A percentile compares a stretch with the other conserved stretches of the same genome.
Evolutionary conservation across 1,140 invertebrate species (phyloP).

Genomic region (Oedothorax gibbosus): DNA sequence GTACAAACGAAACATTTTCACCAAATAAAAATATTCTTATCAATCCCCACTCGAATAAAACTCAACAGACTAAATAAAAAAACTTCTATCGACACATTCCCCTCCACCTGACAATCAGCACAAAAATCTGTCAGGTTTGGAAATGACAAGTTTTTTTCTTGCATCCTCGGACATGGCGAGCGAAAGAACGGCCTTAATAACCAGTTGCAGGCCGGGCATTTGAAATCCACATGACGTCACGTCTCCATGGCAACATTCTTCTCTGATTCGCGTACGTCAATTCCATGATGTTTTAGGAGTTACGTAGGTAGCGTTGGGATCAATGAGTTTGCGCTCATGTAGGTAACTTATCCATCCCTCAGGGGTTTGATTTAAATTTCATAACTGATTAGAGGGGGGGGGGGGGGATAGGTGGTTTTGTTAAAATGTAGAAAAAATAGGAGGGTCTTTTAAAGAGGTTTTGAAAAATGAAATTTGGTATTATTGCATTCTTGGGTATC

Average conservation of each 20-base stretch:
- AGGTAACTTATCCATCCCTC: background rate
- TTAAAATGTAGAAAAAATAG: too few relatives aligned
- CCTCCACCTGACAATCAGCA: too few relatives aligned
- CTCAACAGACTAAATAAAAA: too few relatives aligned
- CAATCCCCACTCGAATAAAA: too few relatives aligned
- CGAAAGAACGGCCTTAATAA: background rate
- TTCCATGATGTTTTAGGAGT: too few relatives aligned
- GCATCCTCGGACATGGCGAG: background rate
- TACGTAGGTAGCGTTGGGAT: background rate
- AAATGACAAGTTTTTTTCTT: conserved; percentile 16
- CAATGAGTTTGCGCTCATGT: conserved; percentile 11
- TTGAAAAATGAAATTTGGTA: too few relatives aligned
- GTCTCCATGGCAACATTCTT: conserved; percentile 15
- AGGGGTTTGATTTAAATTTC: conserved; percentile 24
- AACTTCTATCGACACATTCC: too few relatives aligned
- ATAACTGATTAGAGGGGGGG: background rate
- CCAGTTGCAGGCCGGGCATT: background rate
- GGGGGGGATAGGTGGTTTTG: too few relatives aligned
- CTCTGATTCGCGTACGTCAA: conserved; percentile 14
- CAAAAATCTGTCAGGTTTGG: background rate
- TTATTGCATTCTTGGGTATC: too few relatives aligned
- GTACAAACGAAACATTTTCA: too few relatives aligned
- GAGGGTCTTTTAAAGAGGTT: too few relatives aligned
- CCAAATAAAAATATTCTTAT: too few relatives aligned
- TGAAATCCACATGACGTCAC: conserved; percentile 27